Evolutionary conservation across 2,888 invertebrate species (phyloP).

Genomic region (Pseudococcus jackbeardsleyi): DNA sequence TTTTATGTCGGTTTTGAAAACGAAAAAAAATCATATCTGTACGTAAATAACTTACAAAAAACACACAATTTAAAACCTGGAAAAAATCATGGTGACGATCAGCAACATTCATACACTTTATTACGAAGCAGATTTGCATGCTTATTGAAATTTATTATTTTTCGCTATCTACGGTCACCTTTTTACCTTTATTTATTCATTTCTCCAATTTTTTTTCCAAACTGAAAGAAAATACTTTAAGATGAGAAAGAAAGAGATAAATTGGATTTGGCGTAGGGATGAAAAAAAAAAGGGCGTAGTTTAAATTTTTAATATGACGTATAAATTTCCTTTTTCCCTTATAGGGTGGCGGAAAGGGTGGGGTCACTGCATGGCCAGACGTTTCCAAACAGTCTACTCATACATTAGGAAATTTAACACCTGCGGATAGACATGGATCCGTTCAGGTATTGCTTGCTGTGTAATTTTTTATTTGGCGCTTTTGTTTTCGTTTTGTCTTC

Average conservation of each 20-base stretch:
- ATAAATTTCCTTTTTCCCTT: constrained; percentile 65
- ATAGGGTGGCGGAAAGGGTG: constrained; percentile 76
- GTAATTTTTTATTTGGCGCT: constrained; percentile 66
- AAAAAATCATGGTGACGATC: constrained; percentile 32
- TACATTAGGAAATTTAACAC: constrained; percentile 87
- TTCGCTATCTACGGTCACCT: constrained; percentile 13
- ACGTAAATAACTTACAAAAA: background rate
- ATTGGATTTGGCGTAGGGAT: background rate
- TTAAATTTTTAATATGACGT: constrained; percentile 20
- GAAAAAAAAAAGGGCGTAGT: background rate
- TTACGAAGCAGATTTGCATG: constrained; percentile 47
- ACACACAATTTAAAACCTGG: background rate
- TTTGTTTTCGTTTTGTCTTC: background rate
- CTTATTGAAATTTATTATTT: constrained; percentile 29
- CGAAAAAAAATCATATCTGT: background rate
- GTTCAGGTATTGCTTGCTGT: constrained; percentile 81
- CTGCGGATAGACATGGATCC: constrained; percentile 96
- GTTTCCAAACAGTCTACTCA: constrained; percentile 80
- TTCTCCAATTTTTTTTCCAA: background rate
- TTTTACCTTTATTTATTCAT: background rate
- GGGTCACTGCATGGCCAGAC: constrained; percentile 84
- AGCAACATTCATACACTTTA: constrained; percentile 25
- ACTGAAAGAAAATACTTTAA: background rate
- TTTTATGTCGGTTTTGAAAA: background rate
- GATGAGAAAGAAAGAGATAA: background rate